These are phyloP conservation scores for Wiebesia pumilae DNA, from an alignment of 1,140 invertebrate genomes.

Conservation along the genomic window DNA sequence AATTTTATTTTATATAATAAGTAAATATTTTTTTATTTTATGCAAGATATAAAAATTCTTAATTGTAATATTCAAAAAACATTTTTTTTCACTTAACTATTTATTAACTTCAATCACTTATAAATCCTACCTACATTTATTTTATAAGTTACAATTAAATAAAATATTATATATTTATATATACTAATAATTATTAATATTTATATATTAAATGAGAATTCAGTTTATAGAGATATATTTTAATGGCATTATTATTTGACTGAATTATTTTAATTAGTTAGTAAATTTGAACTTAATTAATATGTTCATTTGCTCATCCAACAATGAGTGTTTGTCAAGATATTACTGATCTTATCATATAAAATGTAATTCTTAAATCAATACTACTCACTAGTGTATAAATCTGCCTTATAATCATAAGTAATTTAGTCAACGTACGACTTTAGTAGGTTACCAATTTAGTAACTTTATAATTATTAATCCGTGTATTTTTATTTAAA, in stretches of 20 bases:
- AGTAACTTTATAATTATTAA: neutral
- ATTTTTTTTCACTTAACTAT: too few relatives aligned
- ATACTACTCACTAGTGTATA: neutral
- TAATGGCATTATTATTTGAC: neutral
- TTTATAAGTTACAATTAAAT: too few relatives aligned
- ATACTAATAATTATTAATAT: too few relatives aligned
- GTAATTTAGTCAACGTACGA: neutral
- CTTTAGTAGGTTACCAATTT: neutral
- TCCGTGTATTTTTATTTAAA: neutral
- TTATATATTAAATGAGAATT: too few relatives aligned
- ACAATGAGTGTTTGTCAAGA: neutral
- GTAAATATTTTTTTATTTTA: too few relatives aligned
- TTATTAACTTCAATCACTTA: too few relatives aligned
- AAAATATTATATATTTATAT: too few relatives aligned
- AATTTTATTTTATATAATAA: too few relatives aligned
- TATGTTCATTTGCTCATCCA: neutral
- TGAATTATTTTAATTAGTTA: neutral
- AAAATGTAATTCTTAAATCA: neutral
- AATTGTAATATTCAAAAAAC: too few relatives aligned
- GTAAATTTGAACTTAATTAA: slow-evolving; percentile 6
- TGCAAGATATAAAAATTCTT: too few relatives aligned
- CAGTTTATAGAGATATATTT: neutral
- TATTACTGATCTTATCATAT: neutral
- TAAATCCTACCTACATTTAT: too few relatives aligned
- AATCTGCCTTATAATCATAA: neutral